Percentiles rank a stretch among this genome's conserved stretches.
These are phyloP conservation scores for Ametastegia equiseti DNA, from an alignment of 2,888 invertebrate species.

Conservation along the genomic window DNA sequence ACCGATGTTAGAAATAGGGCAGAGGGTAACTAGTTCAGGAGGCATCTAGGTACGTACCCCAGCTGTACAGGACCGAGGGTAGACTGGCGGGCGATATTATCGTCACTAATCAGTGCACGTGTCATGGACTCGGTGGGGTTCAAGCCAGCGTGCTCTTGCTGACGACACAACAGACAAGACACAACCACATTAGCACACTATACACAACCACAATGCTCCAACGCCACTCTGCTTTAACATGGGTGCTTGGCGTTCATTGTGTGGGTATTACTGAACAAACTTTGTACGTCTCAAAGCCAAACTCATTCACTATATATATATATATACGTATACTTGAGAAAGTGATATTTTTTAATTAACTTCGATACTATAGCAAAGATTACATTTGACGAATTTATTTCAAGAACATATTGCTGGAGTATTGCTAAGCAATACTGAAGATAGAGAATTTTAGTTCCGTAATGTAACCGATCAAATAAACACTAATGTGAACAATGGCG, in stretches of 20 bases:
- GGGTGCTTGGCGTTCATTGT: slow-evolving; percentile 62
- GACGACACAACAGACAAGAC: slow-evolving; percentile 82
- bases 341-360: not conserved
- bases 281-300: slow-evolving; percentile 58
- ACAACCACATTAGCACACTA: slow-evolving; percentile 78
- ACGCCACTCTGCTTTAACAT: slow-evolving; percentile 66
- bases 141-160: slow-evolving; percentile 92
- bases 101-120: slow-evolving; percentile 95
- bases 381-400: not conserved
- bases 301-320: slow-evolving; percentile 7
- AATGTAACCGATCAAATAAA: not conserved
- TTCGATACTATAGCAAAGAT: slow-evolving; percentile 2
- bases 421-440: not conserved
- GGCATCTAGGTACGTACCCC: slow-evolving; percentile 88
- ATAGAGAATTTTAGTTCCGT: not conserved
- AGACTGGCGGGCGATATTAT: slow-evolving; percentile 89
- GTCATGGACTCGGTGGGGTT: slow-evolving; percentile 97
- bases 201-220: slow-evolving; percentile 70
- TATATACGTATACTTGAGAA: slow-evolving; percentile 25
- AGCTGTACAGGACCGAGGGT: slow-evolving; percentile 94
- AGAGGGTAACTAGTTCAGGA: slow-evolving; percentile 66
- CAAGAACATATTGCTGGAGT: not conserved
- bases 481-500: not conserved
- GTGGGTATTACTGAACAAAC: slow-evolving; percentile 61
- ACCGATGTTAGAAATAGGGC: slow-evolving; percentile 38